Conservation (phyloP, 2,113 vertebrate species). For the Myrmophylax atrothorax region DNA sequence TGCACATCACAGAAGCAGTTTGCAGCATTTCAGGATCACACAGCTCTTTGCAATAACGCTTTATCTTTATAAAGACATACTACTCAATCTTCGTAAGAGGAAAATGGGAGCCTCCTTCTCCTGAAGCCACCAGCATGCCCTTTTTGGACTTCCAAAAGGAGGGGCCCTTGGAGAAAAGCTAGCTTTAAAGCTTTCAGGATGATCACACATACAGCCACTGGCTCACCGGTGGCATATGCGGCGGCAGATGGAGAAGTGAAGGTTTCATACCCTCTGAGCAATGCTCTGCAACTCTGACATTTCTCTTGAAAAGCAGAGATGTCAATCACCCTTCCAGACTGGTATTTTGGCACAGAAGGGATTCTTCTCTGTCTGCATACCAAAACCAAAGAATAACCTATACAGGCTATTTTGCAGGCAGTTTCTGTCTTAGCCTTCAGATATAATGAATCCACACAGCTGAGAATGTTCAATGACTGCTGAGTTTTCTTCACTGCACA, state of each 20-base stretch:
- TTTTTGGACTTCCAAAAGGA: constrained; percentile 5
- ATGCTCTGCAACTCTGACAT: not conserved
- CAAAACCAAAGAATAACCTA: not conserved
- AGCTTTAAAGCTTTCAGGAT: not conserved
- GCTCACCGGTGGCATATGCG: not conserved
- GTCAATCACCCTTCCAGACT: not conserved
- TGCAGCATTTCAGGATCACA: not conserved
- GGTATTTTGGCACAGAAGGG: not conserved
- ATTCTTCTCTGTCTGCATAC: not conserved
- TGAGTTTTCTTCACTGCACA: not conserved
- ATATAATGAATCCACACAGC: not conserved
- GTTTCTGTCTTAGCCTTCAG: not conserved
- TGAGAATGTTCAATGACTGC: not conserved
- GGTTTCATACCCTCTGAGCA: not conserved
- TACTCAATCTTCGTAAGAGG: not conserved
- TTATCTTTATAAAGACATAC: not conserved
- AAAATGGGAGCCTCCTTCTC: not conserved
- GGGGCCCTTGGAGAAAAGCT: not conserved
- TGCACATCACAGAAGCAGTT: not conserved
- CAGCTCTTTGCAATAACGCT: not conserved
- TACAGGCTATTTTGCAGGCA: not conserved
- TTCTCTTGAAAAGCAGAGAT: constrained; percentile 7
- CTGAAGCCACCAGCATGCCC: not conserved
- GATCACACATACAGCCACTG: not conserved
- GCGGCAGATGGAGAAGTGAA: not conserved